These are phyloP conservation scores for Holothuria scabra DNA, from an alignment of 53 echinoderm and acorn worm genomes.

Conservation along the genomic window DNA sequence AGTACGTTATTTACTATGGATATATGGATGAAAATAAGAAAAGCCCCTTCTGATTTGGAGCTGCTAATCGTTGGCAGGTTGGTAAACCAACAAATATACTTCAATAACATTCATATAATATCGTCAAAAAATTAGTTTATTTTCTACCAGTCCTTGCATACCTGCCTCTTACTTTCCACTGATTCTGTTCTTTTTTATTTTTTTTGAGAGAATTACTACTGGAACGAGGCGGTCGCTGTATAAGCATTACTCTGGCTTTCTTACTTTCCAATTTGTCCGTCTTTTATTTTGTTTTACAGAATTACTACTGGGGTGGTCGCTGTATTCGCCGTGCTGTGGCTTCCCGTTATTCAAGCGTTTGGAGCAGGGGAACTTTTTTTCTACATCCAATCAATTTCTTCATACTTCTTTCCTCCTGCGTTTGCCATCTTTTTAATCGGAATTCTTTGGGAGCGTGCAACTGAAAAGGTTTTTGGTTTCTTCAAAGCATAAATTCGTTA, in stretches of 20 bases:
- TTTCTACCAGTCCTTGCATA: too few relatives aligned
- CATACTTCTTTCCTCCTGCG: constrained; percentile 77
- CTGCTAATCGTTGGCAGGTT: constrained; percentile 81
- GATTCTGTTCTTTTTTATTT: too few relatives aligned
- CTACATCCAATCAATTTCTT: constrained; percentile 81
- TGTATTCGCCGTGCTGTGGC: constrained; percentile 67
- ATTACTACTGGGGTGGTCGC: constrained; percentile 67
- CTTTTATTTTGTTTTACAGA: not conserved
- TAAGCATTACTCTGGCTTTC: constrained; percentile 76
- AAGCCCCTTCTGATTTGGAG: constrained; percentile 63
- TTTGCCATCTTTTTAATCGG: constrained; percentile 71
- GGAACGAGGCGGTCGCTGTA: constrained; percentile 59
- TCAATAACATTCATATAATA: too few relatives aligned
- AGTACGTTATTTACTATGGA: constrained; percentile 80
- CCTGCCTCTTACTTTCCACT: too few relatives aligned
- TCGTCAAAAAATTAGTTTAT: too few relatives aligned
- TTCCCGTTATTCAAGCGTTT: constrained; percentile 74
- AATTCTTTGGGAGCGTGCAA: constrained; percentile 71
- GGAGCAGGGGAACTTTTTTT: constrained; percentile 83
- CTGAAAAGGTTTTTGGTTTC: constrained; percentile 59
- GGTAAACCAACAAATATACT: not conserved
- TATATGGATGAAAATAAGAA: constrained; percentile 60
- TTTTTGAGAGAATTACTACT: constrained; percentile 36
- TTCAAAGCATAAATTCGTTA: too few relatives aligned
- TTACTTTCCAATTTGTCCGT: too few relatives aligned